Percentiles rank a stretch among this genome's conserved stretches.
phyloP scores from a whole-genome alignment of 2,888 invertebrate species.

The Plagiodera versicolora region DNA sequence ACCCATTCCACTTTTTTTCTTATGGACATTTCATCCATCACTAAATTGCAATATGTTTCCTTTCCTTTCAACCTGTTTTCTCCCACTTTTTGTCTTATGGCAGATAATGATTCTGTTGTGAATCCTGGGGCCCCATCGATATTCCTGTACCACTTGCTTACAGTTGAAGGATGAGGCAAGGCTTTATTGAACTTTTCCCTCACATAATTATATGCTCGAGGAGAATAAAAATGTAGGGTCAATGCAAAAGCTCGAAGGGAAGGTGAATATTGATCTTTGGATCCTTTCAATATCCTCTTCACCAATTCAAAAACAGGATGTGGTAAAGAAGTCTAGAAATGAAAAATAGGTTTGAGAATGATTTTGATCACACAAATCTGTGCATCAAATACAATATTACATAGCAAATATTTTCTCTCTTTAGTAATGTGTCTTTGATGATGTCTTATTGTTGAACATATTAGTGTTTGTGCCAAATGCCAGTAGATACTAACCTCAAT shows the following conservation, averaged over 20 bases:
- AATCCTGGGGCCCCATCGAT: conserved; percentile 32
- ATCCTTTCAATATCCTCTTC: neutral
- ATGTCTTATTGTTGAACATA: too few species aligned
- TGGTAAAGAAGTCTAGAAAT: neutral
- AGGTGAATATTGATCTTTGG: conserved; percentile 10
- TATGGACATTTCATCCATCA: conserved; percentile 41
- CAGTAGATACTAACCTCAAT: neutral
- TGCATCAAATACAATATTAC: too few species aligned
- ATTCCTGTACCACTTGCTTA: conserved; percentile 27
- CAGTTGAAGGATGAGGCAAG: conserved; percentile 26
- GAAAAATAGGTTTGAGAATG: too few species aligned
- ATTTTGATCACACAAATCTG: too few species aligned
- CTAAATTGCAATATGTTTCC: conserved; percentile 29
- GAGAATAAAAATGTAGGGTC: conserved; percentile 25
- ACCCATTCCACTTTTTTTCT: conserved; percentile 29
- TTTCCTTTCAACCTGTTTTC: neutral
- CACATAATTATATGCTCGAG: conserved; percentile 23
- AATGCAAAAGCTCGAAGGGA: conserved; percentile 18
- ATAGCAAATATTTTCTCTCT: too few species aligned
- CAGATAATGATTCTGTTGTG: conserved; percentile 27
- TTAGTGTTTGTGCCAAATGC: too few species aligned
- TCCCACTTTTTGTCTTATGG: conserved; percentile 19
- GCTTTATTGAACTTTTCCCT: conserved; percentile 21
- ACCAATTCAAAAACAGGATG: neutral
- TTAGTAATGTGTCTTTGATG: too few species aligned